Percentiles rank a stretch among this genome's conserved stretches.
Evolutionary conservation across 2,113 vertebrate genomes (phyloP).

Genomic region (Pteropus alecto): DNA sequence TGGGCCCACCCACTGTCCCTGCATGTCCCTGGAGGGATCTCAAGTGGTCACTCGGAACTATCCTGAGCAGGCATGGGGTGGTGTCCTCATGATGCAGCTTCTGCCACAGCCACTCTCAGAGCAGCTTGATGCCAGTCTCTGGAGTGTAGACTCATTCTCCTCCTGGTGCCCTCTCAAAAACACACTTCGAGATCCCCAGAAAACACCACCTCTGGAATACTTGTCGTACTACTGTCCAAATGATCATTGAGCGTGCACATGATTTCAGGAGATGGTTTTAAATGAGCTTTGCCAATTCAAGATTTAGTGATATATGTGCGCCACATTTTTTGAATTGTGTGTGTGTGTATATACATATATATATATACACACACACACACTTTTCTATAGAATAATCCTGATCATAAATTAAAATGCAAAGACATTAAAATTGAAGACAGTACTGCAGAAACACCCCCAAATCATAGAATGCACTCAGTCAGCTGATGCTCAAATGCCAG

Average conservation of each 20-base stretch:
- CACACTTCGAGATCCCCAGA: background rate
- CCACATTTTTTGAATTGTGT: conserved; percentile 30
- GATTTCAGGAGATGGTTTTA: conserved; percentile 52
- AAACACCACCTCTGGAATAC: background rate
- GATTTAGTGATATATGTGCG: conserved; percentile 42
- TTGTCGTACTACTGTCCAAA: background rate
- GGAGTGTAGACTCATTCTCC: background rate
- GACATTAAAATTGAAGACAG: conserved; percentile 48
- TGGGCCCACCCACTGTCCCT: background rate
- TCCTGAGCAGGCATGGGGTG: background rate
- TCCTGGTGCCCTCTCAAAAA: background rate
- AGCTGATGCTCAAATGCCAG: conserved; percentile 82
- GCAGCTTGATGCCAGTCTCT: background rate
- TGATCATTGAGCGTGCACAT: background rate
- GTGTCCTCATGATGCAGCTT: fast-evolving
- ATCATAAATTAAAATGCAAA: conserved; percentile 72
- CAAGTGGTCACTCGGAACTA: background rate
- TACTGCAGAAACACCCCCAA: conserved; percentile 68
- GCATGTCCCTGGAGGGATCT: background rate
- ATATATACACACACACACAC: background rate
- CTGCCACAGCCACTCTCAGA: background rate
- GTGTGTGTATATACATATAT: background rate
- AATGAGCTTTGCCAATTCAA: conserved; percentile 61
- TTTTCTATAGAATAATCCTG: conserved; percentile 60
- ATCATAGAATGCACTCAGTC: conserved; percentile 69